Evolutionary conservation across 2,797 vertebrate genomes (phyloP), one percentile per base, ranked within the genome.

Genomic region (Myotis planiceps): DNA sequence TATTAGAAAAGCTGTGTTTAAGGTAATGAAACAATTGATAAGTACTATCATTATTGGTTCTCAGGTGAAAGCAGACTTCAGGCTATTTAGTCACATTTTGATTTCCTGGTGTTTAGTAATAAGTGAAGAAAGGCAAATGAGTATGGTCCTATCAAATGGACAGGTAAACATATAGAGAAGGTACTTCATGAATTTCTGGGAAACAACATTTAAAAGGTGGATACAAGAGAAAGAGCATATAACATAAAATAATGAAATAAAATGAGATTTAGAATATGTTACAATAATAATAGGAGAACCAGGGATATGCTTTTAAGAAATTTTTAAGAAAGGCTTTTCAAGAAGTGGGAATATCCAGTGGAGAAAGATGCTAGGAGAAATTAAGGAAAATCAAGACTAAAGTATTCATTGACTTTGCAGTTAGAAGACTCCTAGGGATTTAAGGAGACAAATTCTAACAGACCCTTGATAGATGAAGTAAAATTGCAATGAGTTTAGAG

Each of bases 371-470:
- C 19, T 60, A 8, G 34, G 5, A n/a, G 25, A 81, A 65, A 58
- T 88, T 88, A 55, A 78, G 87, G 25, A 79, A 80, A 91, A 76
- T 71, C 66, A 93, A 88, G 16, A 63, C 12, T n/a, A 27, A 90
- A 49, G 16, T 19, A n/a, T 21, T 68, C 10, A 21, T 21, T 45
- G 19, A 34, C 29, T 29, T 81, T 58, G 19, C 34, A 60, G 39
- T 76, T 85, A 60, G 1, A 42, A 79, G 29, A 80, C 65, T 49
- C 29, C 37, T 37, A 71, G 53, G 68, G 8, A 75, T 16, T 74
- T 42, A 66, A 76, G 51, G 16, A 37, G 27, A 42, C 25, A 82
- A 47, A 29, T 72, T 49, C 55, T 23, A 66, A 2, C 12, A 71
- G 1, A 76, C 2, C 2, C 29, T 92, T 84, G 51, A 69, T 47